Percentiles rank a stretch among this genome's conserved stretches.
Evolutionary conservation across 53 echinoderm and acorn worm genomes (phyloP).

Genomic region (Zoroaster sp.): DNA sequence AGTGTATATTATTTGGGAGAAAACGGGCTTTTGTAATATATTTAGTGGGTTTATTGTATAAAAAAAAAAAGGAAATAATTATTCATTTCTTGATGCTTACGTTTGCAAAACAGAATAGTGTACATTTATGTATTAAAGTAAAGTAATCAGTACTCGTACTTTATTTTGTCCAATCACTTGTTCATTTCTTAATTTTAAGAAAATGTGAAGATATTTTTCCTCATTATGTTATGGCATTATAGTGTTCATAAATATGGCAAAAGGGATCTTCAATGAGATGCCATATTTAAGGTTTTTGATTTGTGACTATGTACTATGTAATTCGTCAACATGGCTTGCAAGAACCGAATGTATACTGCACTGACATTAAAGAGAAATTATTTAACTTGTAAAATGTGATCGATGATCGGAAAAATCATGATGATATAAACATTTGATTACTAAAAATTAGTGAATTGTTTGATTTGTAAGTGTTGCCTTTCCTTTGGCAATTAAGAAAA

Average conservation of each 20-base stretch:
- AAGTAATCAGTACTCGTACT: neutral
- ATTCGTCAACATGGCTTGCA: neutral
- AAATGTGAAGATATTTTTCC: neutral
- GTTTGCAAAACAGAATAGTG: neutral
- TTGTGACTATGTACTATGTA: neutral
- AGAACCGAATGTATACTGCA: neutral
- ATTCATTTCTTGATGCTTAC: neutral
- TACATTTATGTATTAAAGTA: neutral
- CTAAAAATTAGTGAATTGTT: neutral
- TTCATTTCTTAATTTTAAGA: neutral
- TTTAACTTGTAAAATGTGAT: neutral
- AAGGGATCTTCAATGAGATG: neutral
- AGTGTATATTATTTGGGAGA: neutral
- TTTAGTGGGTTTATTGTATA: neutral
- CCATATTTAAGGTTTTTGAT: neutral
- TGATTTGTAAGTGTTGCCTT: too few species aligned
- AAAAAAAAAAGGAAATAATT: neutral
- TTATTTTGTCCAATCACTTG: neutral
- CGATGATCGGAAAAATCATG: neutral
- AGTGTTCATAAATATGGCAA: neutral
- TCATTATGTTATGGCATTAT: neutral
- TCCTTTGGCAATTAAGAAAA: too few species aligned
- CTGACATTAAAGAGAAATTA: neutral
- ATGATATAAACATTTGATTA: neutral
- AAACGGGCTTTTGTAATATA: neutral